phyloP scores from a whole-genome alignment of 2,888 invertebrate species.

The Nephrocerus scutellatus region DNA sequence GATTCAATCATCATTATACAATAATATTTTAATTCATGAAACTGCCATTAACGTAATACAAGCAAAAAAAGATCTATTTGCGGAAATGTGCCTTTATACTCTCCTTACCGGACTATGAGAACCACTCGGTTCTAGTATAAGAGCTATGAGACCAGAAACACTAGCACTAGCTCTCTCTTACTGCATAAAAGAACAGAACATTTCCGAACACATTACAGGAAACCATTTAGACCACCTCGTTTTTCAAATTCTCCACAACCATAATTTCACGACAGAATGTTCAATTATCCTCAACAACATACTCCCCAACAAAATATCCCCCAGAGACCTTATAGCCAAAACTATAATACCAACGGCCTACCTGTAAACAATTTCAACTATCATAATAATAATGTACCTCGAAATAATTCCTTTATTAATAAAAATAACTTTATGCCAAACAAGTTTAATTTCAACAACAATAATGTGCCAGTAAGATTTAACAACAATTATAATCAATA shows the following conservation, averaged over 20 bases:
- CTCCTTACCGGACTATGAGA: conserved; percentile 1
- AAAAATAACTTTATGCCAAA: no score
- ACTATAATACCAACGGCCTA: neutral
- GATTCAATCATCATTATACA: no score
- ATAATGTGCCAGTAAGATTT: neutral
- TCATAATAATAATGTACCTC: neutral
- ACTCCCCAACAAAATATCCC: neutral
- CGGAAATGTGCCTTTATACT: neutral
- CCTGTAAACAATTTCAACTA: neutral
- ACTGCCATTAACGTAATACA: neutral
- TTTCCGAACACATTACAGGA: neutral
- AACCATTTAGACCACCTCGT: neutral
- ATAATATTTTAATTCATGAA: no score
- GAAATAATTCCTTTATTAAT: no score
- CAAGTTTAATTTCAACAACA: neutral
- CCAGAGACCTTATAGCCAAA: neutral
- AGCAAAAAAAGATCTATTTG: conserved; percentile 4
- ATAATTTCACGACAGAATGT: no score
- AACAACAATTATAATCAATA: neutral
- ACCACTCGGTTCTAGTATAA: conserved; percentile 6
- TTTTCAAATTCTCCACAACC: neutral
- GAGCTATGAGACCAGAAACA: conserved; percentile 4
- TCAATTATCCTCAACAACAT: neutral
- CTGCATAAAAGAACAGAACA: conserved; percentile 5
- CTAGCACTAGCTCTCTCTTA: neutral